Evolutionary conservation across 2,797 vertebrate genomes (phyloP).

Genomic region (Lateolabrax maculatus): DNA sequence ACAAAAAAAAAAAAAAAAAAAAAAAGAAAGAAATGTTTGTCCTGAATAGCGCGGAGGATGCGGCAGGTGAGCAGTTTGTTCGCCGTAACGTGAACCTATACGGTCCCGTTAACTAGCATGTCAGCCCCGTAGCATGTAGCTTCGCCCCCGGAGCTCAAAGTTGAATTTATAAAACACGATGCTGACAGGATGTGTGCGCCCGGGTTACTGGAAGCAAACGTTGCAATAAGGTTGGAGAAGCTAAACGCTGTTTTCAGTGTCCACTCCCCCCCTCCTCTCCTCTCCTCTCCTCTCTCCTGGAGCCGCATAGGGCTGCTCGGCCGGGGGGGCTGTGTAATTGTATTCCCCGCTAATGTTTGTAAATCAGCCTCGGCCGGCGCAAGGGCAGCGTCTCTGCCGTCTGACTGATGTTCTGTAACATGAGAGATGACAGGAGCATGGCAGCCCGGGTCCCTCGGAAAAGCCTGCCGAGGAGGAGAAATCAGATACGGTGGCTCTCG

Average conservation of each 20-base stretch:
- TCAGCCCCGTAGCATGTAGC: slow-evolving; percentile 30
- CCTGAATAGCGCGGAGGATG: slow-evolving; percentile 51
- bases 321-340: slow-evolving; percentile 87
- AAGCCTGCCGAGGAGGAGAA: slow-evolving; percentile 76
- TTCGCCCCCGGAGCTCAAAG: slow-evolving; percentile 52
- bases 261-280: slow-evolving; percentile 25
- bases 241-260: slow-evolving; percentile 56
- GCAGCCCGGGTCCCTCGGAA: slow-evolving; percentile 81
- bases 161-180: slow-evolving; percentile 53
- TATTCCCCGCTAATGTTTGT: slow-evolving; percentile 95
- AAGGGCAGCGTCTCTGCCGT: slow-evolving; percentile 88
- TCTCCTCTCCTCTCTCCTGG: slow-evolving; percentile 54
- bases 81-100: slow-evolving; percentile 35
- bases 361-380: slow-evolving; percentile 90
- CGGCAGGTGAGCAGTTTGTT: slow-evolving; percentile 74
- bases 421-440: slow-evolving; percentile 90
- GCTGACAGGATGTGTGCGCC: slow-evolving; percentile 37
- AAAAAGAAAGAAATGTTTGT: slow-evolving; percentile 46
- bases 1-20: no score
- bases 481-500: slow-evolving; percentile 80
- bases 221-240: slow-evolving; percentile 48
- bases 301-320: slow-evolving; percentile 85
- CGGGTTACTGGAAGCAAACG: slow-evolving; percentile 30
- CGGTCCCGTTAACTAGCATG: slow-evolving; percentile 29
- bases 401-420: slow-evolving; percentile 93